Evolutionary conservation across 2,113 vertebrate species (phyloP).

Genomic region (Mobula hypostoma): DNA sequence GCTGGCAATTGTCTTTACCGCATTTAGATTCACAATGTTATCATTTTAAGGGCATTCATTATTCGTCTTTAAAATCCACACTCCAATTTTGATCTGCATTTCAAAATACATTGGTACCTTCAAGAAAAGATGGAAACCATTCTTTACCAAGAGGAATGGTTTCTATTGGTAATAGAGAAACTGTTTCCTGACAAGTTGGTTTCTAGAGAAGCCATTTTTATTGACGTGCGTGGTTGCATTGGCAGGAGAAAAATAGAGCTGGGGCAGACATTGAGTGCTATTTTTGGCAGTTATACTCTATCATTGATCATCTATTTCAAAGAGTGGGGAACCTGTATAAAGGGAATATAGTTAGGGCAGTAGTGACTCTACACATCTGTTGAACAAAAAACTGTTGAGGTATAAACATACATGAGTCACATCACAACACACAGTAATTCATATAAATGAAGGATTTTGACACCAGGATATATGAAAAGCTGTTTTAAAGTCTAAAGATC

Average conservation of each 20-base stretch:
- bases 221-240: constrained; percentile 22
- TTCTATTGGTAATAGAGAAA: constrained; percentile 41
- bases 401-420: neutral
- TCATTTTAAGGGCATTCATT: neutral
- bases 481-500: neutral
- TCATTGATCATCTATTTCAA: constrained; percentile 35
- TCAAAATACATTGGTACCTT: neutral
- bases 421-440: neutral
- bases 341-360: constrained; percentile 24
- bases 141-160: constrained; percentile 41
- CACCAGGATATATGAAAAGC: neutral
- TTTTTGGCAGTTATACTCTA: neutral
- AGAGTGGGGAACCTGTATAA: neutral
- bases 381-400: neutral
- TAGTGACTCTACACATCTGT: neutral
- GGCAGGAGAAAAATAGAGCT: constrained; percentile 46
- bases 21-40: neutral
- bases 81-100: neutral
- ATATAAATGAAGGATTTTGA: neutral
- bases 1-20: neutral
- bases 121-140: neutral
- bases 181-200: constrained; percentile 40
- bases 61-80: neutral
- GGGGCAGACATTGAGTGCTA: constrained; percentile 35
- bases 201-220: constrained; percentile 7